phyloP scores from a whole-genome alignment of 2,888 invertebrate species.

The Lycaena phlaeas region DNA sequence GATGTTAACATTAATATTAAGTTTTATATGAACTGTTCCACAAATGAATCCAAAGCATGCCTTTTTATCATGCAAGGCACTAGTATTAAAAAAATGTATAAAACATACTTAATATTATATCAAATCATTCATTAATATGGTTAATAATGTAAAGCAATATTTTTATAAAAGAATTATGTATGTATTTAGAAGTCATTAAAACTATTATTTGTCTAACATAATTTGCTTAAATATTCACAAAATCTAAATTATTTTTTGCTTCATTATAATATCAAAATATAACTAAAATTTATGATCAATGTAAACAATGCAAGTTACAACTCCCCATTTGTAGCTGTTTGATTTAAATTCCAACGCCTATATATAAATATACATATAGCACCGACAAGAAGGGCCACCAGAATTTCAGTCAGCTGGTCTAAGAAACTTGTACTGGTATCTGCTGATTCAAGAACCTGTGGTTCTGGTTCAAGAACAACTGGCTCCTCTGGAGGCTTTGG shows the following conservation, averaged over 20 bases:
- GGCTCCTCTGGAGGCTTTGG: slow-evolving; percentile 45
- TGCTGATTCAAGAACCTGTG: slow-evolving; percentile 47
- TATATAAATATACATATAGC: slow-evolving; percentile 59
- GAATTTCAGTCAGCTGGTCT: slow-evolving; percentile 56
- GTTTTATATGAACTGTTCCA: no score
- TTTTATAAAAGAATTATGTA: slow-evolving; percentile 2
- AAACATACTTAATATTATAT: neutral
- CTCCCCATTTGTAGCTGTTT: slow-evolving; percentile 36
- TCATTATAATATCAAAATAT: no score
- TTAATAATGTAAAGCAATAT: neutral
- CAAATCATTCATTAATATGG: neutral
- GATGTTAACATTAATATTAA: neutral
- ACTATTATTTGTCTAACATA: no score
- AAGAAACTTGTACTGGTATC: slow-evolving; percentile 49
- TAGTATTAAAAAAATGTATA: slow-evolving; percentile 1
- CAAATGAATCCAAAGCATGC: neutral
- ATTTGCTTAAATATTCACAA: no score
- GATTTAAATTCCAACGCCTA: slow-evolving; percentile 50
- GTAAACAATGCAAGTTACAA: slow-evolving; percentile 23
- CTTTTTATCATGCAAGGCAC: slow-evolving; percentile 7
- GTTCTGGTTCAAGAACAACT: slow-evolving; percentile 34
- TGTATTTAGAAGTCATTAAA: neutral
- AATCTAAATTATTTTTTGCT: no score
- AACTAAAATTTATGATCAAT: neutral
- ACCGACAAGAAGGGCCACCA: slow-evolving; percentile 55